Conservation (phyloP, 1,140 invertebrate species). For the Calycopis cecrops region DNA sequence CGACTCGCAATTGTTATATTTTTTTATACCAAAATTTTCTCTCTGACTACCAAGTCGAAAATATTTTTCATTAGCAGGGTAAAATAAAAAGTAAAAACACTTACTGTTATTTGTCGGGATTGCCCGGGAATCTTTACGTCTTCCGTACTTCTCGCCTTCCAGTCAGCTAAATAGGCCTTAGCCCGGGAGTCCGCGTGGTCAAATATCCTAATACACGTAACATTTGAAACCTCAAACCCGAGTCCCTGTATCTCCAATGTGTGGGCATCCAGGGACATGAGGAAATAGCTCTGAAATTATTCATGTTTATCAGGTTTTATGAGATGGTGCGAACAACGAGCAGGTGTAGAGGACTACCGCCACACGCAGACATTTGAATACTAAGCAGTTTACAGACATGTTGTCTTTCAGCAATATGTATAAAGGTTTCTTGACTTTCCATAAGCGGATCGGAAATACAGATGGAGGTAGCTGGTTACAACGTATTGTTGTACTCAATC, state of each 20-base stretch:
- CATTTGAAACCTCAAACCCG: constrained; percentile 80
- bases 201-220: constrained; percentile 83
- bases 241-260: constrained; percentile 82
- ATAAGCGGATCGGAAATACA: neutral
- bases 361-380: no score
- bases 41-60: neutral
- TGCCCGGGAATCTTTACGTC: constrained; percentile 45
- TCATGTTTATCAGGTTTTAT: no score
- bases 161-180: constrained; percentile 49
- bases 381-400: no score
- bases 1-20: no score
- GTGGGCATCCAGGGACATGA: constrained; percentile 81
- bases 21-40: no score
- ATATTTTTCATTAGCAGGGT: neutral
- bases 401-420: no score
- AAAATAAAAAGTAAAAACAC: constrained; percentile 15
- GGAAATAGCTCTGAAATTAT: constrained; percentile 66
- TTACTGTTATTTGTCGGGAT: constrained; percentile 55
- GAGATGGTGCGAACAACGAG: no score
- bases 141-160: constrained; percentile 40
- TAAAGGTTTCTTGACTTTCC: no score
- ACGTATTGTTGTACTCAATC: no score
- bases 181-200: constrained; percentile 76
- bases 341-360: no score
- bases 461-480: no score